Evolutionary conservation across 2,888 invertebrate species (phyloP).

Genomic region (Strigamia transsilvanica): DNA sequence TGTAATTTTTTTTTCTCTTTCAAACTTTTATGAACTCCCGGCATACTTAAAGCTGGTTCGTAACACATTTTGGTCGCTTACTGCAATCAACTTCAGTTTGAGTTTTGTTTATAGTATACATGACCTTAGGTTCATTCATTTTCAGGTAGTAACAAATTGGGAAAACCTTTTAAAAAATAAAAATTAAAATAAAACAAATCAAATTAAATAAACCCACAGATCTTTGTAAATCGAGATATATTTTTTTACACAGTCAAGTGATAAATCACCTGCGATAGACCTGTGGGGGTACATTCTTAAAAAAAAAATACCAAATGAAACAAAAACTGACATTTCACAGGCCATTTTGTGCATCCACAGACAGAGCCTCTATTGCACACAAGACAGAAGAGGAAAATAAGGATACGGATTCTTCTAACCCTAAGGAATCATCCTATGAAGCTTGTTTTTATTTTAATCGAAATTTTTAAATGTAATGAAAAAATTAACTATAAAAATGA

Average conservation of each 20-base stretch:
- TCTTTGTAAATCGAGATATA: not conserved
- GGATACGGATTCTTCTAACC: conserved; percentile 20
- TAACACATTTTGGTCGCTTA: conserved; percentile 6
- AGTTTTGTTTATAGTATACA: conserved; percentile 17
- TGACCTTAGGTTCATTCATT: conserved; percentile 15
- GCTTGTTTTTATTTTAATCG: not conserved
- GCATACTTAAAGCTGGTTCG: conserved; percentile 9
- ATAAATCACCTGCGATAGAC: too few relatives aligned
- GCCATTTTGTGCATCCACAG: conserved; percentile 20
- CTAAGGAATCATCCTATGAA: conserved; percentile 17
- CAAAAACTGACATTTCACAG: conserved; percentile 3
- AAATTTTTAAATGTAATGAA: not conserved
- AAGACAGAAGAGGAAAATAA: conserved; percentile 14
- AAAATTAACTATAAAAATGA: not conserved
- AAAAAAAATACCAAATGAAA: not conserved
- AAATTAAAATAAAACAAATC: not conserved
- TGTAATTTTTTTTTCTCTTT: not conserved
- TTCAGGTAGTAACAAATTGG: conserved; percentile 15
- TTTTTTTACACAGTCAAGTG: not conserved
- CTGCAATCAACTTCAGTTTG: conserved; percentile 20
- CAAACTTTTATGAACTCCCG: not conserved
- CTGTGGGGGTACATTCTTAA: not conserved
- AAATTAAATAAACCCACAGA: not conserved
- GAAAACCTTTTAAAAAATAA: not conserved
- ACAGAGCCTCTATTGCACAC: conserved; percentile 20